Conservation (phyloP, 2,797 vertebrate genomes). For the Morus bassanus region DNA sequence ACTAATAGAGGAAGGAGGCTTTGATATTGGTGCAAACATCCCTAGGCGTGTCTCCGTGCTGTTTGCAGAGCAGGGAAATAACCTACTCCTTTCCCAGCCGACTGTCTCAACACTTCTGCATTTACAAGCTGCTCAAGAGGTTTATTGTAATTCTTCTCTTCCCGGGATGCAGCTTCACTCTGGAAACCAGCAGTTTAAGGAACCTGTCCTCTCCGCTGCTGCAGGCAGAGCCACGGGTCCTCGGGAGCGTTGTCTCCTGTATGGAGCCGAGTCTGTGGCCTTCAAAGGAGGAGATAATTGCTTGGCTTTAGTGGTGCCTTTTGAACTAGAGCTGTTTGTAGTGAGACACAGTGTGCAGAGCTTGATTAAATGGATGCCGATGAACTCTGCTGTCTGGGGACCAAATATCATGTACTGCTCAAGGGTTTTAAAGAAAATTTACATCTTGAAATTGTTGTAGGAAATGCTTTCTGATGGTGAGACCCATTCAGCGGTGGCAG, state of each 20-base stretch:
- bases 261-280: neutral
- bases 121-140: neutral
- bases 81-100: neutral
- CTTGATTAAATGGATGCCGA: neutral
- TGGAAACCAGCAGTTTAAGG: neutral
- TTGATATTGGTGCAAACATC: neutral
- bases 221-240: neutral
- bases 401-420: neutral
- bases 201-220: neutral
- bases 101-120: neutral
- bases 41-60: accelerated
- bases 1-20: neutral
- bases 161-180: neutral
- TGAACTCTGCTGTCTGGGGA: neutral
- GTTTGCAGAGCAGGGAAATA: accelerated
- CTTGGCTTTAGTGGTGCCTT: neutral
- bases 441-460: neutral
- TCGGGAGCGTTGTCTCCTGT: neutral
- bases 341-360: neutral
- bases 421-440: neutral
- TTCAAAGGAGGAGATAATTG: neutral
- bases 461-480: neutral
- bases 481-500: neutral
- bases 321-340: neutral
- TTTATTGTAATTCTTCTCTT: neutral